Evolutionary conservation across 2,888 invertebrate genomes (phyloP), one percentile per base, ranked within the genome.

Genomic region (Megastigmus dorsalis): DNA sequence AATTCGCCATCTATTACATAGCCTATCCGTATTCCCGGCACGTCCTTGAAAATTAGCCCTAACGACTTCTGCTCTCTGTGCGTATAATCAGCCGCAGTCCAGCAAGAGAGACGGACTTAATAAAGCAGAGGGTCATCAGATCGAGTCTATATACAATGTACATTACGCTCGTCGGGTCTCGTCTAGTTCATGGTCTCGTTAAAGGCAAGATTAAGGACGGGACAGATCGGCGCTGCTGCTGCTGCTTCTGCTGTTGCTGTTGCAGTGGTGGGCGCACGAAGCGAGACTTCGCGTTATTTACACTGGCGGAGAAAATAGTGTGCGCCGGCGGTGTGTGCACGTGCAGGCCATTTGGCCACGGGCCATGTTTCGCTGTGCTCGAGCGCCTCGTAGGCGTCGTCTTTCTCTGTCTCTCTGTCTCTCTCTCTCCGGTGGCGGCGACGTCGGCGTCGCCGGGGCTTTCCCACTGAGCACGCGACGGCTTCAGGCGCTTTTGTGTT

Each of bases 291-390:
- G n/a, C n/a, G n/a, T 62, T 62, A 62, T 62, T 70, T 62, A 28
- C 54, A 33, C 36, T 33, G 55, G n/a, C 23, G n/a, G 57, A n/a
- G n/a, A 71, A 57, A 71, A 57, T 52, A 45, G 15, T 33, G 65
- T 3, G 20, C n/a, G n/a, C 15, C n/a, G 28, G n/a, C 10, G 13
- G n/a, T 6, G 13, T 13, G 36, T 20, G 41, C 65, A 74, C 74
- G 69, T 74, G 69, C 63, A 59, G 30, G 26, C 59, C 70, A 70
- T 75, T 75, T 75, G 75, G 70, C 75, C 62, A 54, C 15, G 59
- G 62, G 66, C 75, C 75, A 75, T 69, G 6, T 26, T 41, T 38
- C 55, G 43, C 4, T 28, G 13, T 15, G 33, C 50, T 15, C 18
- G 15, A 23, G 50, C 9, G 10, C 7, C 15, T 23, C 33, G 43